Conservation (phyloP, 2,113 vertebrate genomes). For the Cryptomyrus ogoouensis region DNA sequence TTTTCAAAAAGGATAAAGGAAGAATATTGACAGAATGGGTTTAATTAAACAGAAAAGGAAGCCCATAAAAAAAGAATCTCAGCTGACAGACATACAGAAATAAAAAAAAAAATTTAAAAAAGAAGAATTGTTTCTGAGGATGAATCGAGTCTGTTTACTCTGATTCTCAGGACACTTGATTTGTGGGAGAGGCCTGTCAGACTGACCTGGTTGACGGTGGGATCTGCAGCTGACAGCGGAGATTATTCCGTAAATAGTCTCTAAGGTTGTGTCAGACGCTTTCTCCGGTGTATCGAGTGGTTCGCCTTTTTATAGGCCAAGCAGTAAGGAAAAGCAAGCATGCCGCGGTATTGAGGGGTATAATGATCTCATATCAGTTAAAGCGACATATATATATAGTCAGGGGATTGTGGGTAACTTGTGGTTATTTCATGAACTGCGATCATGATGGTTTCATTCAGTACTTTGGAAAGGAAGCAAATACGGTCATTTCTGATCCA, state of each 20-base stretch:
- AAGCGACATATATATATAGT: background rate
- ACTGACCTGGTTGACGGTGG: background rate
- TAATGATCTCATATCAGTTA: background rate
- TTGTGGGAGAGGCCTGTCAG: background rate
- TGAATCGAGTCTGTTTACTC: background rate
- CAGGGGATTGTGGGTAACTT: background rate
- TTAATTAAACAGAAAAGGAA: background rate
- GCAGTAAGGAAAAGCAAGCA: background rate
- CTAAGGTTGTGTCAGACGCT: background rate
- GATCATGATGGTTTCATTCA: background rate
- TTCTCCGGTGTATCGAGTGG: background rate
- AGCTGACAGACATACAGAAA: background rate
- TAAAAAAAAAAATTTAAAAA: background rate
- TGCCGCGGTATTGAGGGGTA: background rate
- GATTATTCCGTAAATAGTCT: background rate
- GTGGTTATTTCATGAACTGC: background rate
- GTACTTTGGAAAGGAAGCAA: background rate
- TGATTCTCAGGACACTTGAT: background rate
- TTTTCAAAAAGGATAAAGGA: background rate
- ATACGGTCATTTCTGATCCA: background rate
- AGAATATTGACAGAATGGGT: background rate
- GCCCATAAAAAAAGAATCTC: background rate
- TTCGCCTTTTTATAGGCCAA: background rate
- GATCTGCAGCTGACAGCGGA: background rate
- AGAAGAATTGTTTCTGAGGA: background rate